These are phyloP conservation scores for Heliopora coerulea DNA, from an alignment of 92 coral and sea anemone species.

Conservation along the genomic window DNA sequence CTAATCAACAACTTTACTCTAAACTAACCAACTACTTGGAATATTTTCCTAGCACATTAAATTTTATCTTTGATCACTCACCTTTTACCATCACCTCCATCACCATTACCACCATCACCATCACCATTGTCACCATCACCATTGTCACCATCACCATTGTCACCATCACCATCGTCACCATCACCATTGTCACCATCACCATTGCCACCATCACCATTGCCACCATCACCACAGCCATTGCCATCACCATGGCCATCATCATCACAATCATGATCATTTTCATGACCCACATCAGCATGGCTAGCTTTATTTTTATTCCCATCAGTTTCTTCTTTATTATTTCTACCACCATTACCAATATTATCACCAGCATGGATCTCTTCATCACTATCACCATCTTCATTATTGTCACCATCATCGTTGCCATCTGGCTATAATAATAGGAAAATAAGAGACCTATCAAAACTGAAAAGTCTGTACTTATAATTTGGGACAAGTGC, in stretches of 20 bases:
- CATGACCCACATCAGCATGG: not conserved
- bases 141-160: not conserved
- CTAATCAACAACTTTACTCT: not conserved
- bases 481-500: too few relatives aligned
- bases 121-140: constrained; percentile 8
- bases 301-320: constrained; percentile 14
- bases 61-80: not conserved
- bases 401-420: constrained; percentile 5
- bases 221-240: not conserved
- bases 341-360: not conserved
- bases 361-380: not conserved
- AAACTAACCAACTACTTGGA: too few relatives aligned
- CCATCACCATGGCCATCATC: not conserved
- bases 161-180: not conserved
- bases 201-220: constrained; percentile 3
- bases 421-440: not conserved
- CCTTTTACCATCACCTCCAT: not conserved
- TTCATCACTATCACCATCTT: not conserved
- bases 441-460: too few relatives aligned
- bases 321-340: not conserved
- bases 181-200: not conserved
- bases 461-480: too few relatives aligned
- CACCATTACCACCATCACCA: not conserved
- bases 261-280: constrained; percentile 10
- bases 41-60: too few relatives aligned